Evolutionary conservation across 53 echinoderm and acorn worm genomes (phyloP).

Genomic region (Luidia sarsii): DNA sequence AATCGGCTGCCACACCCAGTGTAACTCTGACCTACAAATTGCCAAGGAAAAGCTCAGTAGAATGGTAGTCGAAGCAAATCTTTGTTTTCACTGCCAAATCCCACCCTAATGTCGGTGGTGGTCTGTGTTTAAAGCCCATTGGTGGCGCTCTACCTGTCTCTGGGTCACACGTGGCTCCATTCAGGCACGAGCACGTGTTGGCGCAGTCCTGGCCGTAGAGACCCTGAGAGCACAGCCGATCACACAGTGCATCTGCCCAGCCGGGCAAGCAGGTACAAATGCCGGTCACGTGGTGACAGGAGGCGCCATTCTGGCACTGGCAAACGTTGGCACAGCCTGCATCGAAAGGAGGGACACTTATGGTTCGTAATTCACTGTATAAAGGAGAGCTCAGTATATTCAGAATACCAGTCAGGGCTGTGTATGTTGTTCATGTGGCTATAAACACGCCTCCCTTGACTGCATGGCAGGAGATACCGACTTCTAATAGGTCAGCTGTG

Average conservation of each 20-base stretch:
- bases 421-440: too few relatives aligned
- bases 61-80: neutral
- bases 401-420: too few relatives aligned
- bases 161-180: constrained; percentile 59
- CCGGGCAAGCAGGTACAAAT: constrained; percentile 63
- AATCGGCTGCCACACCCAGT: neutral
- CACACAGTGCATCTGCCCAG: constrained; percentile 46
- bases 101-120: neutral
- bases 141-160: constrained; percentile 55
- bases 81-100: neutral
- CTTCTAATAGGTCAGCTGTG: too few relatives aligned
- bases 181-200: constrained; percentile 55
- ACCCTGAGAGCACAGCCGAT: constrained; percentile 18
- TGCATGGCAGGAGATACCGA: too few relatives aligned
- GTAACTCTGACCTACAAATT: neutral
- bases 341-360: too few relatives aligned
- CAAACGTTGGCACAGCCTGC: too few relatives aligned
- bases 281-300: constrained; percentile 59
- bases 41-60: neutral
- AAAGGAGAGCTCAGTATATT: too few relatives aligned
- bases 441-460: too few relatives aligned
- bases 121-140: too few relatives aligned
- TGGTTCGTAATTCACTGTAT: too few relatives aligned
- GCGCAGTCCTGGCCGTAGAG: constrained; percentile 55
- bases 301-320: constrained; percentile 62